Evolutionary conservation across 2,888 invertebrate genomes (phyloP).

Genomic region (Drosophila nigritarsus): DNA sequence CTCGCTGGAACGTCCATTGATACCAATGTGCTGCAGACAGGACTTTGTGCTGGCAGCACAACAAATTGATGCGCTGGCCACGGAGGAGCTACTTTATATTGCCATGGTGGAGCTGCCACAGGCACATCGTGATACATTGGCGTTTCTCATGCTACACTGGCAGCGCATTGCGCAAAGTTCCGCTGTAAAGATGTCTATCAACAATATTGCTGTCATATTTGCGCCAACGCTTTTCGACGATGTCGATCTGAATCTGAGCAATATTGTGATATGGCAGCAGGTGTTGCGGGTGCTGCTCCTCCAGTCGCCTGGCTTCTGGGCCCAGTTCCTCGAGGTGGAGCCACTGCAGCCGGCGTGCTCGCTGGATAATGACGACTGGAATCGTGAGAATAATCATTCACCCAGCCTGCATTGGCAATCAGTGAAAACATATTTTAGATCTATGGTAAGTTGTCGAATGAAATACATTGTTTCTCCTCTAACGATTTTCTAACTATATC

Average conservation of each 20-base stretch:
- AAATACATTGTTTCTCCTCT: accelerated
- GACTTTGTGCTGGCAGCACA: slow-evolving; percentile 58
- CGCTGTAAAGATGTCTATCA: slow-evolving; percentile 57
- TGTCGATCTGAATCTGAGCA: slow-evolving; percentile 58
- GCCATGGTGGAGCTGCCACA: slow-evolving; percentile 51
- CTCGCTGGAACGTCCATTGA: slow-evolving; percentile 52
- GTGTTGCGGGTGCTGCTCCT: slow-evolving; percentile 49
- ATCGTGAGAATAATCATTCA: slow-evolving; percentile 36
- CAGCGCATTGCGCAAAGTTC: slow-evolving; percentile 69
- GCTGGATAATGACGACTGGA: slow-evolving; percentile 51
- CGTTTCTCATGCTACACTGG: slow-evolving; percentile 70
- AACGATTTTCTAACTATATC: not conserved
- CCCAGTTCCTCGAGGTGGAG: slow-evolving; percentile 66
- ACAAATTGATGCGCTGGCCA: slow-evolving; percentile 29
- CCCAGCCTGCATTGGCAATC: slow-evolving; percentile 56
- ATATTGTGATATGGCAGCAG: slow-evolving; percentile 64
- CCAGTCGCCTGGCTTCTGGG: slow-evolving; percentile 57
- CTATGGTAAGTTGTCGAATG: slow-evolving; percentile 55
- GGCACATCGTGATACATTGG: slow-evolving; percentile 64
- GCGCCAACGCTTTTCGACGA: slow-evolving; percentile 69
- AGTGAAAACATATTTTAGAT: slow-evolving; percentile 68
- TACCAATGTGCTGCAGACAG: slow-evolving; percentile 53
- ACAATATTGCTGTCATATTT: slow-evolving; percentile 65
- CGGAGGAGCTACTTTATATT: slow-evolving; percentile 59
- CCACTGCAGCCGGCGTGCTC: slow-evolving; percentile 31